A percentile compares a stretch with the other conserved stretches of the same genome.
Evolutionary conservation across 2,113 vertebrate genomes (phyloP).

Genomic region (Penelope pileata): DNA sequence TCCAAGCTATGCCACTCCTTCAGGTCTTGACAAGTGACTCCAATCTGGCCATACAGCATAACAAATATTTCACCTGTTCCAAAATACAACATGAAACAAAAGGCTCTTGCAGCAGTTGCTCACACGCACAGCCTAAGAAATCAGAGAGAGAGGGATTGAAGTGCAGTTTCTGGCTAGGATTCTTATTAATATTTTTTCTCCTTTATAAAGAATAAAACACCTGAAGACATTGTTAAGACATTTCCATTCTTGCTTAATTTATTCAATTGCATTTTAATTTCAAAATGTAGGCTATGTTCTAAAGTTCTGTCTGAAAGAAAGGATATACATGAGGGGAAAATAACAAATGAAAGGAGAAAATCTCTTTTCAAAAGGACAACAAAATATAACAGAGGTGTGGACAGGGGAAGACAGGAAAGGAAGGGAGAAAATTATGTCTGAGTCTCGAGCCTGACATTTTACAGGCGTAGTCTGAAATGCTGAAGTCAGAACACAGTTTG

Average conservation of each 20-base stretch:
- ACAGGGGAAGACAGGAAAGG: background rate
- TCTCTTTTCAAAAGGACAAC: background rate
- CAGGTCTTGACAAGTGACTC: background rate
- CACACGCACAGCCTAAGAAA: background rate
- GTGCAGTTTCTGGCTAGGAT: constrained; percentile 1
- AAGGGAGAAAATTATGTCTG: background rate
- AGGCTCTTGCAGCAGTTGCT: background rate
- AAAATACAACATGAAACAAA: background rate
- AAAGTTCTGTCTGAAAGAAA: constrained; percentile 51
- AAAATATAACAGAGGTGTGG: background rate
- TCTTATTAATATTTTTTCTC: constrained; percentile 22
- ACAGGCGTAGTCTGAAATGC: background rate
- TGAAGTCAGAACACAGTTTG: background rate
- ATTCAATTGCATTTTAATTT: constrained; percentile 65
- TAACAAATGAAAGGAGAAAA: constrained; percentile 42
- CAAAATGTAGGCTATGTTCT: constrained; percentile 9
- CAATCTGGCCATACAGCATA: background rate
- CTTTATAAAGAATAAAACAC: constrained; percentile 17
- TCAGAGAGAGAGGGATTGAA: background rate
- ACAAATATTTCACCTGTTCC: background rate
- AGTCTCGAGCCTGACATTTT: background rate
- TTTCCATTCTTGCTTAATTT: constrained; percentile 45
- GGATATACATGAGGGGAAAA: background rate
- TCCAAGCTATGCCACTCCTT: background rate
- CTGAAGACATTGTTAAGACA: background rate